Evolutionary conservation across 2,888 invertebrate genomes (phyloP), one percentile per base, ranked within the genome.

Genomic region (Thumatha senex): DNA sequence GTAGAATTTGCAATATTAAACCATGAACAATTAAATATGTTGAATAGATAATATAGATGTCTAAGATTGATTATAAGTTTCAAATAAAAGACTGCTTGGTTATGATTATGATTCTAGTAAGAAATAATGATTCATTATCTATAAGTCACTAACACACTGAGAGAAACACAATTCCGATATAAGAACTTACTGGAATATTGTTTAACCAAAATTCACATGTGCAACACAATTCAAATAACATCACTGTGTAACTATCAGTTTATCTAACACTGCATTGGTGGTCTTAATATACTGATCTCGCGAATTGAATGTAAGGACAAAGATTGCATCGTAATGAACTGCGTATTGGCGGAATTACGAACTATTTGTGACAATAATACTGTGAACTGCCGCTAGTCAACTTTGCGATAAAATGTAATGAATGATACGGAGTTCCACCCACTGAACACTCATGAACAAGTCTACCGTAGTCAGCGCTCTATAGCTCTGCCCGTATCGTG

Each of bases 401-500:
- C 44, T 61, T 46, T 50, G 60, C 67, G 80, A 81, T 83, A 80
- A 74, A 67, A 62, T 73, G 70, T 75, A 76, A 76, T 74, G 78
- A 76, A 76, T 74, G 78, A 76, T 77, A 80, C 67, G 72, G 70
- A 76, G 75, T 84, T 83, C 83, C 86, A 84, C 86, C 86, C 85
- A 87, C 83, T 69, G 66, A 70, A 73, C 66, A 67, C 72, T 63
- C 62, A 66, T 65, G 69, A 67, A 73, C 67, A 72, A 63, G 62
- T 71, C 66, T 60, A 70, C 67, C 63, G 70, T 61, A 62, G 58
- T 61, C 63, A 56, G 11, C 15, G 18, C 63, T 62, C 58, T 62
- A 24, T 71, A 69, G 70, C 70, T 67, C 67, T 61, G 72, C 67
- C 65, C 59, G 72, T 72, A 68, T 70, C 67, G 67, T 56, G 63